A percentile compares a stretch with the other conserved stretches of the same genome.
Evolutionary conservation across 2,113 vertebrate species (phyloP).

Genomic region (Scomber japonicus): DNA sequence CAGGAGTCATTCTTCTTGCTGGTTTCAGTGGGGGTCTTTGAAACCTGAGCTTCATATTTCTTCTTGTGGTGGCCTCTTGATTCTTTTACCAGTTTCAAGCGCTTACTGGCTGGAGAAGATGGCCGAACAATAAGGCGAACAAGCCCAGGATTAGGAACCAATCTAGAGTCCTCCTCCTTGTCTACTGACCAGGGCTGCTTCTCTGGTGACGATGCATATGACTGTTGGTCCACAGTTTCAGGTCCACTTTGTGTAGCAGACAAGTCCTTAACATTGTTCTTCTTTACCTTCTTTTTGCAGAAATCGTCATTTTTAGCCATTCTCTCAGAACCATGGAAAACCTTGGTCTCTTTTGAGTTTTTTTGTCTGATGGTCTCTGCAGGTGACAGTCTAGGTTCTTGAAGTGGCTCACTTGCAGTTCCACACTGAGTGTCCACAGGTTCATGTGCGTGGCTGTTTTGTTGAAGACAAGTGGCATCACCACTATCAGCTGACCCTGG

Average conservation of each 20-base stretch:
- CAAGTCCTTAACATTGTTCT: background rate
- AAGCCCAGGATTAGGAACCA: background rate
- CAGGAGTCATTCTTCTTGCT: background rate
- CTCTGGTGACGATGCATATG: background rate
- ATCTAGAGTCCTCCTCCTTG: background rate
- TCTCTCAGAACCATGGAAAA: background rate
- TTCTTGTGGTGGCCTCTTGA: background rate
- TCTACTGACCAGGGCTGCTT: background rate
- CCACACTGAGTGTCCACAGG: background rate
- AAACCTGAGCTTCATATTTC: background rate
- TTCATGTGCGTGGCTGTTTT: background rate
- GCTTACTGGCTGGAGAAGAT: fast-evolving
- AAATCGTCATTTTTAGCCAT: background rate
- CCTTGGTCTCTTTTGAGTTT: background rate
- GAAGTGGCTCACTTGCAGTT: too few relatives aligned
- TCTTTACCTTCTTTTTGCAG: background rate
- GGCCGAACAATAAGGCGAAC: background rate
- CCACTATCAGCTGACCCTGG: background rate
- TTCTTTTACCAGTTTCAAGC: background rate
- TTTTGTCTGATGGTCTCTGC: background rate
- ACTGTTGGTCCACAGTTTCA: background rate
- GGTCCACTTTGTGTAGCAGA: background rate
- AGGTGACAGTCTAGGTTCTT: too few relatives aligned
- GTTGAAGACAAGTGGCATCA: background rate
- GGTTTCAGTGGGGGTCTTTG: background rate